Evolutionary conservation across 2,797 vertebrate species (phyloP).

Genomic region (Pangasius sanitwongsei): DNA sequence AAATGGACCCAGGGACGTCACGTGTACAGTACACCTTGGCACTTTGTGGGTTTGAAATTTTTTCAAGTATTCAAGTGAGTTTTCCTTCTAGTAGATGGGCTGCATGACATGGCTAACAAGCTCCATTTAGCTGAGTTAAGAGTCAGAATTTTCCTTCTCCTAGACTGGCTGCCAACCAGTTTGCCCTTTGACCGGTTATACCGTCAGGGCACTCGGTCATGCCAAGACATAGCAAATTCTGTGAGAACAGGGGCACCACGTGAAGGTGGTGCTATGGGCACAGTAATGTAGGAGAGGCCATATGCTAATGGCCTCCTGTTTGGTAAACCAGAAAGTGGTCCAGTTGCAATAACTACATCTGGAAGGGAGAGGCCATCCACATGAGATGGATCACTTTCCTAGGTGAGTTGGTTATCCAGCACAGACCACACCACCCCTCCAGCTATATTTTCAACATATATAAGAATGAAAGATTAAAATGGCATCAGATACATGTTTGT

Average conservation of each 20-base stretch:
- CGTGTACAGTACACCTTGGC: not conserved
- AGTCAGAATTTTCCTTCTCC: not conserved
- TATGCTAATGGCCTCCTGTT: not conserved
- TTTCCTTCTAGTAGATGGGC: not conserved
- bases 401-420: not conserved
- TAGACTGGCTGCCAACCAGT: not conserved
- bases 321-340: not conserved
- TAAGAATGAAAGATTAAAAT: not conserved
- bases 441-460: not conserved
- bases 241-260: not conserved
- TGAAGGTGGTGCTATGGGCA: not conserved
- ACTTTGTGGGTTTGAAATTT: not conserved
- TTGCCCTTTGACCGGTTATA: not conserved
- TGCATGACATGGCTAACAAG: not conserved
- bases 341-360: not conserved
- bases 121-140: not conserved
- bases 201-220: not conserved
- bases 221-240: not conserved
- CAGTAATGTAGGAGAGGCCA: not conserved
- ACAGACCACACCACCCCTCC: not conserved
- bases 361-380: not conserved
- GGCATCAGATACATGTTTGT: not conserved
- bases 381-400: not conserved
- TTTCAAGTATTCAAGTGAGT: not conserved
- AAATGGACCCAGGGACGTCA: not conserved